These are phyloP conservation scores for Luffia ferchaultella DNA, from an alignment of 2,888 invertebrate genomes.

Conservation along the genomic window DNA sequence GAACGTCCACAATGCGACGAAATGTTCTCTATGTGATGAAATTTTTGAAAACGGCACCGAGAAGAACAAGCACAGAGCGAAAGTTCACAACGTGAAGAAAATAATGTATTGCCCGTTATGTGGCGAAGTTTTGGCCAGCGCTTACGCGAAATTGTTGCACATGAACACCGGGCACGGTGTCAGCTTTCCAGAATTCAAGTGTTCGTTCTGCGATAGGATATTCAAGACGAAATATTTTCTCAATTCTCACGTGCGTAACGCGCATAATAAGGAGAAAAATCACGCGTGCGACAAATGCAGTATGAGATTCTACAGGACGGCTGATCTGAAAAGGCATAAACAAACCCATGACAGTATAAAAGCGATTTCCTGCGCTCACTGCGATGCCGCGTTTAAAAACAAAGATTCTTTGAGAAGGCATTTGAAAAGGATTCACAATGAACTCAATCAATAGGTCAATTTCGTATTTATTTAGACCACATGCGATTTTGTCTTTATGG, in stretches of 20 bases:
- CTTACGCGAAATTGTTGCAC: slow-evolving; percentile 9
- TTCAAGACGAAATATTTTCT: slow-evolving; percentile 7
- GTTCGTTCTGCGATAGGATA: slow-evolving; percentile 8
- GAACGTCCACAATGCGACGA: slow-evolving; percentile 7
- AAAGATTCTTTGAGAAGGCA: slow-evolving; percentile 31
- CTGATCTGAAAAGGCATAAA: slow-evolving; percentile 9
- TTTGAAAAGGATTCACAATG: slow-evolving; percentile 17
- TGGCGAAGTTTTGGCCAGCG: slow-evolving; percentile 8
- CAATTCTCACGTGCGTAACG: slow-evolving; percentile 8
- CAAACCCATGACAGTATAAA: slow-evolving; percentile 10
- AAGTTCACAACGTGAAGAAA: slow-evolving; percentile 6
- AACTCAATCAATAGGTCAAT: no score
- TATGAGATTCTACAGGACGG: slow-evolving; percentile 11
- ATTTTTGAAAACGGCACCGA: slow-evolving; percentile 6
- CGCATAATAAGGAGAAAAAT: slow-evolving; percentile 9
- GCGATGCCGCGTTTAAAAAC: slow-evolving; percentile 27
- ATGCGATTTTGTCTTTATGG: no score
- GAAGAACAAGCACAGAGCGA: slow-evolving; percentile 8
- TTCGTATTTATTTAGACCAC: no score
- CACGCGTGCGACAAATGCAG: slow-evolving; percentile 8
- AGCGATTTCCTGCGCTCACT: slow-evolving; percentile 26
- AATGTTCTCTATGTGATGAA: slow-evolving; percentile 9
- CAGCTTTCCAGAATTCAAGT: slow-evolving; percentile 8
- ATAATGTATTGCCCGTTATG: slow-evolving; percentile 11
- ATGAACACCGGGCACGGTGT: slow-evolving; percentile 9